Conservation (phyloP, 2,888 invertebrate genomes). For the Acholoe squamosa region DNA sequence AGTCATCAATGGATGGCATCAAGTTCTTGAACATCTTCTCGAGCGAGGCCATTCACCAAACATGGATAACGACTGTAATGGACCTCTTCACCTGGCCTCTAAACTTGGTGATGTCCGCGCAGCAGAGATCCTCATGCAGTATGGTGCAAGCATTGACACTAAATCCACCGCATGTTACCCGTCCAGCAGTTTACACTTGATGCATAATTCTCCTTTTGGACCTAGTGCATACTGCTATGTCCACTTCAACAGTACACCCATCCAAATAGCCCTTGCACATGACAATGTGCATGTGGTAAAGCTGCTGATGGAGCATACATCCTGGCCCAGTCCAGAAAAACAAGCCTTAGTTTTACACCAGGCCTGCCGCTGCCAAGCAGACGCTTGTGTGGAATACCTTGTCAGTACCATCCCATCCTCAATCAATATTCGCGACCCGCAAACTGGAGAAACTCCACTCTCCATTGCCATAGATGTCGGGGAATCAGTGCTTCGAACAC, state of each 20-base stretch:
- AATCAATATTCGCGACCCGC: slow-evolving; percentile 38
- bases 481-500: slow-evolving; percentile 16
- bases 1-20: slow-evolving; percentile 50
- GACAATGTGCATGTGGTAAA: slow-evolving; percentile 60
- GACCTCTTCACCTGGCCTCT: slow-evolving; percentile 59
- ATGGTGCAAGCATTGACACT: slow-evolving; percentile 47
- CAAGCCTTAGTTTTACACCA: slow-evolving; percentile 22
- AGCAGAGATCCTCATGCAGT: slow-evolving; percentile 13
- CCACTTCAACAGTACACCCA: slow-evolving; percentile 11
- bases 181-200: slow-evolving; percentile 46
- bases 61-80: slow-evolving; percentile 50
- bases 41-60: slow-evolving; percentile 34
- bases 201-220: slow-evolving; percentile 40
- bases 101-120: slow-evolving; percentile 46
- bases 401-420: background rate
- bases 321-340: background rate
- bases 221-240: slow-evolving; percentile 53
- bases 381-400: slow-evolving; percentile 49
- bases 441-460: slow-evolving; percentile 48
- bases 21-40: slow-evolving; percentile 22
- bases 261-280: slow-evolving; percentile 35
- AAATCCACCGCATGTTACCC: slow-evolving; percentile 62
- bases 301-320: slow-evolving; percentile 40
- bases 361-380: slow-evolving; percentile 26
- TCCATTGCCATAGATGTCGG: slow-evolving; percentile 30